phyloP scores from a whole-genome alignment of 1,140 invertebrate species.

The Polyergus mexicanus region DNA sequence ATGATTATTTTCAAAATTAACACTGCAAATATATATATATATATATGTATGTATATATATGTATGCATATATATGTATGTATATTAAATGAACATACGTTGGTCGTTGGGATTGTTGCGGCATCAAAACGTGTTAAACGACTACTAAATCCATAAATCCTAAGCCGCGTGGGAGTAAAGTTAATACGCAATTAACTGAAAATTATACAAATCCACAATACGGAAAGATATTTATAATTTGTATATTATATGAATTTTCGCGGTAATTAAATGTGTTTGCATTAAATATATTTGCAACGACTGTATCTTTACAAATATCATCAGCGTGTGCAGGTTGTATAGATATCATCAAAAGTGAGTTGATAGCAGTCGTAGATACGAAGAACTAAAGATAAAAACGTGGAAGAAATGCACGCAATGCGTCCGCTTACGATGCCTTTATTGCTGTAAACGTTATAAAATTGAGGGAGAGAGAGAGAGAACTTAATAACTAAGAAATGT shows the following conservation, averaged over 20 bases:
- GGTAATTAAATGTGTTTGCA: too few relatives aligned
- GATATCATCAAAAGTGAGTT: not conserved
- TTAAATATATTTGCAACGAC: not conserved
- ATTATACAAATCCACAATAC: not conserved
- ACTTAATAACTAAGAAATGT: constrained; percentile 12
- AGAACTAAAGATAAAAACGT: constrained; percentile 43
- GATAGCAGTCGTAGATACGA: not conserved
- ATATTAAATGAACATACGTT: not conserved
- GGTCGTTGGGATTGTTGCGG: not conserved
- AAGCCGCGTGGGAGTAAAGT: not conserved
- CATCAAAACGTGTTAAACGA: constrained; percentile 25
- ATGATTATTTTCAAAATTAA: constrained; percentile 2
- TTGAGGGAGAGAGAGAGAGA: not conserved
- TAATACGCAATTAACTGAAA: constrained; percentile 36
- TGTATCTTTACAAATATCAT: not conserved
- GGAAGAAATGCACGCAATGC: not conserved
- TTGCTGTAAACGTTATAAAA: constrained; percentile 46
- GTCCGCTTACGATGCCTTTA: not conserved
- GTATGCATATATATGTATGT: not conserved
- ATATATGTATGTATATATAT: too few relatives aligned
- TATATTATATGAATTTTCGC: constrained; percentile 4
- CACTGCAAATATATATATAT: not conserved
- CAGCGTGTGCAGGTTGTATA: not conserved
- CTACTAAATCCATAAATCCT: not conserved
- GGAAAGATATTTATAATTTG: too few relatives aligned